A percentile compares a stretch with the other conserved stretches of the same genome.
Conservation (phyloP, 2,888 invertebrate genomes). For the Mimachlamys varia region DNA sequence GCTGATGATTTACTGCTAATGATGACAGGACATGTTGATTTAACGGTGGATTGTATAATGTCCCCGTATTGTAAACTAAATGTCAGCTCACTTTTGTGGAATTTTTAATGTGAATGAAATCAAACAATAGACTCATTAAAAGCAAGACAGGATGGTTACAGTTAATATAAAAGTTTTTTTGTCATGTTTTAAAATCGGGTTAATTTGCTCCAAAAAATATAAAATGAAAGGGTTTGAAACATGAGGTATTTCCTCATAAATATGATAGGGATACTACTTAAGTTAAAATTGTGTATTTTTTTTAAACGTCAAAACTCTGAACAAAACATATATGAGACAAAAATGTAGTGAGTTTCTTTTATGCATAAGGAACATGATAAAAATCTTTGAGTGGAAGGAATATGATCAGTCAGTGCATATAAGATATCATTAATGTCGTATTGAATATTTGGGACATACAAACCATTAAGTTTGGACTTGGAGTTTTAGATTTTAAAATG, state of each 20-base stretch:
- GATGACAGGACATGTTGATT: neutral
- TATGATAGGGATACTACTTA: too few relatives aligned
- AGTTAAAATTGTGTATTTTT: too few relatives aligned
- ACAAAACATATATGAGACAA: neutral
- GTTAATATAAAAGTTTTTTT: too few relatives aligned
- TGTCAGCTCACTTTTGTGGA: neutral
- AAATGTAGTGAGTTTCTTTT: neutral
- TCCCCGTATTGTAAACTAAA: neutral
- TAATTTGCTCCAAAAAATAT: too few relatives aligned
- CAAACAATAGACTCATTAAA: neutral
- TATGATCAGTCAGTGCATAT: neutral
- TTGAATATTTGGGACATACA: neutral
- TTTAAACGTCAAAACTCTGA: too few relatives aligned
- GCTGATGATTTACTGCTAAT: neutral
- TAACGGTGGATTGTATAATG: neutral
- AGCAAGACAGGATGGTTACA: too few relatives aligned
- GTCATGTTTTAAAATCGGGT: too few relatives aligned
- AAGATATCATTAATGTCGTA: neutral
- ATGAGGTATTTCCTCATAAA: too few relatives aligned
- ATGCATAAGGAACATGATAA: neutral
- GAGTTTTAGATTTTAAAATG: neutral
- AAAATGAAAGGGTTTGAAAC: too few relatives aligned
- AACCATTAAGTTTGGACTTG: neutral
- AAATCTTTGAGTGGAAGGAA: neutral
- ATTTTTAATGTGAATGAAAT: neutral